Base-by-base conservation (phyloP, 2,797 vertebrate genomes). In the Periparus ater region DNA sequence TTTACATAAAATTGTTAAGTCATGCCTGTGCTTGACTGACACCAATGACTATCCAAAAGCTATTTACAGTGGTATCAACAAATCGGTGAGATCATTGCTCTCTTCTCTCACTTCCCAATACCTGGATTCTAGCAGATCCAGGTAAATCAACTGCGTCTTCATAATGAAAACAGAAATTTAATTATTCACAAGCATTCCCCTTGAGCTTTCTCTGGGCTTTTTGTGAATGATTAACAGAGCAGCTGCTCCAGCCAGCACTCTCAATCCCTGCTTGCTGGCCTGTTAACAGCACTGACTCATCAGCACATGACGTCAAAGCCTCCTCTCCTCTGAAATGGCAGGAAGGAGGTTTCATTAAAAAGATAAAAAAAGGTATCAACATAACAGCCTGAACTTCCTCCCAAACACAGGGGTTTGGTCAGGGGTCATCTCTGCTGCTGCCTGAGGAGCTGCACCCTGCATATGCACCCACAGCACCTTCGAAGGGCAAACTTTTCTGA, bases 191-290 rank as follows among this genome's bases (percentile, higher is more conserved):
- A 98, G 89, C 97, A 82, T 96, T 96, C 96, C 97, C 97, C 95
- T 95, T 93, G 94, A 97, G 96, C 96, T 91, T 97, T 97, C 92
- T 93, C 86, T 77, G 89, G 63, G 88, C 88, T 91, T 97, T 97
- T 96, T 94, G 91, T 98, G 97, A 98, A 98, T 98, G 98, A 98
- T 97, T 97, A 98, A 98, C 96, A 94, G 95, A 97, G 92, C 74
- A 96, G 94, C 95, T 95, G 78, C 95, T 95, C 77, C 96, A 97
- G 96, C 97, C 95, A 94, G 94, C 92, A 91, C 94, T 93, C 95
- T 87, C 92, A 80, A 92, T 97, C 96, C 88, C 91, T 80, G 89
- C 92, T 91, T 34, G 94, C 96, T 94, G 94, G 90, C 95, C 96
- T 67, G 88, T 79, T 96, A 97, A 96, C 93, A 97, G 91, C 84